These are phyloP conservation scores for Cyphomyrmex costatus DNA, from an alignment of 1,140 invertebrate genomes.

Conservation along the genomic window DNA sequence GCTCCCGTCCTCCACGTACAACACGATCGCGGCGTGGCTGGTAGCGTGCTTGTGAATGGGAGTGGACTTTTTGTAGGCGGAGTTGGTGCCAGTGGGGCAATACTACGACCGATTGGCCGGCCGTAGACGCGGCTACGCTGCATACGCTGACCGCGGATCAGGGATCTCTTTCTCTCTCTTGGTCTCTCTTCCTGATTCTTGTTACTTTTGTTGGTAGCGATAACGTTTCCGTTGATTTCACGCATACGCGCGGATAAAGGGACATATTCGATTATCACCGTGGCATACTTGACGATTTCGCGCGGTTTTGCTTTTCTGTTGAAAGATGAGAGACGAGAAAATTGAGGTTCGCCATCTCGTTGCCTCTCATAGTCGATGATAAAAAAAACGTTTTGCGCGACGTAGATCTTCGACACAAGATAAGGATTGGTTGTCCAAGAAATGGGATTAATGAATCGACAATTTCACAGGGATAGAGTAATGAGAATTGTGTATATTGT, in stretches of 20 bases:
- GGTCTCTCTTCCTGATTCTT: background rate
- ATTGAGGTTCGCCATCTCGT: conserved; percentile 22
- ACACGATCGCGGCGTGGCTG: background rate
- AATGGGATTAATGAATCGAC: background rate
- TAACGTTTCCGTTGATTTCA: conserved; percentile 47
- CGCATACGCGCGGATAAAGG: conserved; percentile 33
- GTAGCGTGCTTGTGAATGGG: conserved; percentile 11
- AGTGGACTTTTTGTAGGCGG: conserved; percentile 62
- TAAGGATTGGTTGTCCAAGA: background rate
- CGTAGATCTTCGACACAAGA: background rate
- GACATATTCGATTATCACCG: conserved; percentile 6
- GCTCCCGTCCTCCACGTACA: background rate
- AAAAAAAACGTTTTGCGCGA: background rate
- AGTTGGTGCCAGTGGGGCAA: conserved; percentile 38
- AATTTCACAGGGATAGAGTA: background rate
- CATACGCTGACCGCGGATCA: conserved; percentile 50
- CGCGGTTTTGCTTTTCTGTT: conserved; percentile 5
- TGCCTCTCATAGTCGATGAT: background rate
- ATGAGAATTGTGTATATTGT: background rate
- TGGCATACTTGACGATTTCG: conserved; percentile 23
- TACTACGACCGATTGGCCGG: conserved; percentile 28
- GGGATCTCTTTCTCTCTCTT: conserved; percentile 8
- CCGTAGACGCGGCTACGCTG: conserved; percentile 15
- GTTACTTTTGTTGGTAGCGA: conserved; percentile 17
- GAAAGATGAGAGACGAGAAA: conserved; percentile 7